Percentiles rank a stretch among this genome's conserved stretches.
Conservation (phyloP, 2,888 invertebrate species). For the Orthosia cruda region DNA sequence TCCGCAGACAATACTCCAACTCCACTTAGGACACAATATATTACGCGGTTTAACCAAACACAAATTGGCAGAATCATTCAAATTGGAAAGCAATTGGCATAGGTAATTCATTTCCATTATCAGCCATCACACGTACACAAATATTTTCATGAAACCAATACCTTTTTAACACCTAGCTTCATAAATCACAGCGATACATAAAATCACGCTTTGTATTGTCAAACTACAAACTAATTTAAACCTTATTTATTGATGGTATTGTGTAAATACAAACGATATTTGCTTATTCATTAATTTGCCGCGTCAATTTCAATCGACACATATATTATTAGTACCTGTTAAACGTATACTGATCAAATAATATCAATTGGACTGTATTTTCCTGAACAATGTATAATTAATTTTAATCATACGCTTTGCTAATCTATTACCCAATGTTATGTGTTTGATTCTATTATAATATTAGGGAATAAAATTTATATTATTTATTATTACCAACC, state of each 20-base stretch:
- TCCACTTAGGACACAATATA: neutral
- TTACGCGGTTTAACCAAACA: neutral
- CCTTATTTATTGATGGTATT: conserved; percentile 50
- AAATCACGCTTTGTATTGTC: conserved; percentile 44
- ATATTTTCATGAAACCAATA: conserved; percentile 15
- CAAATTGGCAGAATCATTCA: neutral
- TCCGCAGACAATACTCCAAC: too few species aligned
- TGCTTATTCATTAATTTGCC: conserved; percentile 52
- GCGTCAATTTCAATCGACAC: conserved; percentile 50
- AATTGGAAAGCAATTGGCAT: neutral
- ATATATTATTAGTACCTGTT: conserved; percentile 54
- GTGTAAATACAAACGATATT: conserved; percentile 39
- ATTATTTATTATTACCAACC: too few species aligned
- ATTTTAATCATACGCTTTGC: too few species aligned
- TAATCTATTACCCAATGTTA: too few species aligned
- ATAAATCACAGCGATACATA: conserved; percentile 49
- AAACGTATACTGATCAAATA: conserved; percentile 31
- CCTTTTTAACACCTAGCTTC: conserved; percentile 30
- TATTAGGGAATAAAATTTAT: too few species aligned
- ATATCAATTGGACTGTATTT: too few species aligned
- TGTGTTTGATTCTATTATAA: too few species aligned
- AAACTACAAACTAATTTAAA: conserved; percentile 53
- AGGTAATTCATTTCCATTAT: conserved; percentile 2
- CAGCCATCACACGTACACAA: neutral
- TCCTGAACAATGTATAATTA: too few species aligned